Evolutionary conservation across 2,888 invertebrate genomes (phyloP).

Genomic region (Synanthedon andrenaeformis): DNA sequence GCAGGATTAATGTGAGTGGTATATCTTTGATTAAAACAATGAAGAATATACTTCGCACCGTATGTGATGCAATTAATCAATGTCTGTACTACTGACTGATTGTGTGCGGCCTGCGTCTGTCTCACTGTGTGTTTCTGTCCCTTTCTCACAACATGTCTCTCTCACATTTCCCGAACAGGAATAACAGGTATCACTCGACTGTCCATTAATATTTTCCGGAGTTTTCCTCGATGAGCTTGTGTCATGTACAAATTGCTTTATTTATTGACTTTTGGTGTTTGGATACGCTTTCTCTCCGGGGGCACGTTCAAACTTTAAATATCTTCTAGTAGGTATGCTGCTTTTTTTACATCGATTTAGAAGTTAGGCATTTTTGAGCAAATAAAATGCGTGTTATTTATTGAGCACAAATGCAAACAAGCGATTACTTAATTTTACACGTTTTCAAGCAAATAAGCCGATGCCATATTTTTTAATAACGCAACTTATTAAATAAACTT

Average conservation of each 20-base stretch:
- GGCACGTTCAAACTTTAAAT: too few relatives aligned
- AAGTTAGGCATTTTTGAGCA: too few relatives aligned
- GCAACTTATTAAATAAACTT: too few relatives aligned
- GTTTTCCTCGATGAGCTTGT: conserved; percentile 42
- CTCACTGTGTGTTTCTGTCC: conserved; percentile 68
- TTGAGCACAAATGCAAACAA: too few relatives aligned
- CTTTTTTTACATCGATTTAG: too few relatives aligned
- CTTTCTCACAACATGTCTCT: conserved; percentile 65
- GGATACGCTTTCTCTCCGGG: neutral
- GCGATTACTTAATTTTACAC: too few relatives aligned
- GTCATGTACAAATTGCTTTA: conserved; percentile 56
- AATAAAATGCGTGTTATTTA: too few relatives aligned
- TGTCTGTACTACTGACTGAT: conserved; percentile 14
- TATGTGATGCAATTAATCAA: neutral
- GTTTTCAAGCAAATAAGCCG: too few relatives aligned
- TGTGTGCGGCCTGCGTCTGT: conserved; percentile 67
- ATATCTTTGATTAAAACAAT: too few relatives aligned
- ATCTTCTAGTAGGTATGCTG: too few relatives aligned
- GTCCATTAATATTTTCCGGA: conserved; percentile 30
- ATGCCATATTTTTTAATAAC: too few relatives aligned
- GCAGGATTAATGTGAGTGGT: too few relatives aligned
- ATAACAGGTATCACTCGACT: conserved; percentile 65
- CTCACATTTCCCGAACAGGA: conserved; percentile 64
- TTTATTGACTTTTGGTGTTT: conserved; percentile 16
- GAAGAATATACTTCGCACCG: neutral